These are phyloP conservation scores for Apodemus agrarius DNA, from an alignment of 2,797 vertebrate species.

Conservation along the genomic window DNA sequence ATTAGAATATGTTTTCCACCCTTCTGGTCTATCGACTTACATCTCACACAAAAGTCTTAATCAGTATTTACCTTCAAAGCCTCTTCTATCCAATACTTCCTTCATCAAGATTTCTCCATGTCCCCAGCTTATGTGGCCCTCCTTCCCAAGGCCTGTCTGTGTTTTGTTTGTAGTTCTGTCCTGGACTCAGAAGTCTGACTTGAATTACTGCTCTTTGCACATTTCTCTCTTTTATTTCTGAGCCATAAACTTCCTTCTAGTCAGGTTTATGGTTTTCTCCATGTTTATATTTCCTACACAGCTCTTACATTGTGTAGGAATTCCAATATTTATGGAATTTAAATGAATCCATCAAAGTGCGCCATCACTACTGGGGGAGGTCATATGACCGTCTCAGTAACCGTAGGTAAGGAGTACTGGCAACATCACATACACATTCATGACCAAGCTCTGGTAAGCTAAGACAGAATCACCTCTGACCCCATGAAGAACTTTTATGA, in stretches of 20 bases:
- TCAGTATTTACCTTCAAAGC: background rate
- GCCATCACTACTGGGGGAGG: background rate
- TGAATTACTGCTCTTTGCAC: background rate
- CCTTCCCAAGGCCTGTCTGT: background rate
- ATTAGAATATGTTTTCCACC: background rate
- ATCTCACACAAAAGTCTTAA: background rate
- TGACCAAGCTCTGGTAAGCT: background rate
- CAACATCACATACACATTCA: background rate
- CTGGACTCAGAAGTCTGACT: background rate
- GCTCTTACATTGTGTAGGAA: background rate
- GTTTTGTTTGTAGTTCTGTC: background rate
- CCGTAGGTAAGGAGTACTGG: background rate
- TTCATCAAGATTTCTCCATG: background rate
- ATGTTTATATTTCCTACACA: background rate
- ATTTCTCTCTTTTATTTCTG: background rate
- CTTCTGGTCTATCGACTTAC: background rate
- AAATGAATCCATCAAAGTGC: constrained; percentile 25
- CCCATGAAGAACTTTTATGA: background rate
- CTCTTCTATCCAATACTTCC: background rate
- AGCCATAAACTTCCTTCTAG: background rate
- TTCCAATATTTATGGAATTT: constrained; percentile 38
- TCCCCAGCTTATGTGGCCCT: background rate
- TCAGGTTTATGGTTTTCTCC: background rate
- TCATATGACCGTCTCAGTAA: constrained; percentile 19
- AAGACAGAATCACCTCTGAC: background rate